phyloP scores from a whole-genome alignment of 2,797 vertebrate species.

The Pogoniulus pusillus region DNA sequence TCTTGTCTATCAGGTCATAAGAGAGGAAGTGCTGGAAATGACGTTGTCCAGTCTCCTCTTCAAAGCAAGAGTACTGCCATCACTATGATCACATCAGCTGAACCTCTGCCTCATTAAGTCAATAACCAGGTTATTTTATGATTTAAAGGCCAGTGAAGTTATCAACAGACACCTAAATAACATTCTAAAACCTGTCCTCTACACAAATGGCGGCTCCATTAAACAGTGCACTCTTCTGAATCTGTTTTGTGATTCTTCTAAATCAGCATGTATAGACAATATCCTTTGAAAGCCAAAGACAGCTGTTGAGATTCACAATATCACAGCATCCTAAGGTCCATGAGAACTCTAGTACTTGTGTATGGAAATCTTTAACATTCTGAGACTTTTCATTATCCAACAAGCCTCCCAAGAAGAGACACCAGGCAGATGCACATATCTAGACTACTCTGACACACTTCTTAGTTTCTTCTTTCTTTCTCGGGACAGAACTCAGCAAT shows the following conservation, averaged over 20 bases:
- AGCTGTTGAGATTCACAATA: not conserved
- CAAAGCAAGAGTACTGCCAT: not conserved
- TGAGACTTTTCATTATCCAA: not conserved
- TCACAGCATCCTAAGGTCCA: no score
- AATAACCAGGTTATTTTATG: not conserved
- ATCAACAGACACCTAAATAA: not conserved
- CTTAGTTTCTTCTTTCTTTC: not conserved
- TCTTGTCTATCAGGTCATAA: not conserved
- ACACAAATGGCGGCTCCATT: not conserved
- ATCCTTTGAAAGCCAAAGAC: not conserved
- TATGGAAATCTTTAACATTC: not conserved
- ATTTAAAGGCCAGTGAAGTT: not conserved
- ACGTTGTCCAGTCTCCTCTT: not conserved
- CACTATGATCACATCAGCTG: not conserved
- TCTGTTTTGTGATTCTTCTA: not conserved
- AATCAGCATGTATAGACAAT: not conserved
- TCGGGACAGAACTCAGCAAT: not conserved
- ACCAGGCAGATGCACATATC: not conserved
- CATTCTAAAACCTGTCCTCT: not conserved
- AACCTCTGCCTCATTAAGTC: not conserved
- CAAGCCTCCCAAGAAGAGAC: not conserved
- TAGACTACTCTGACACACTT: not conserved
- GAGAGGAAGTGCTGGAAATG: not conserved
- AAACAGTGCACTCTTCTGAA: not conserved
- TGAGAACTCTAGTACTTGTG: not conserved